phyloP scores from a whole-genome alignment of 2,888 invertebrate genomes.

The Apeira syringaria region DNA sequence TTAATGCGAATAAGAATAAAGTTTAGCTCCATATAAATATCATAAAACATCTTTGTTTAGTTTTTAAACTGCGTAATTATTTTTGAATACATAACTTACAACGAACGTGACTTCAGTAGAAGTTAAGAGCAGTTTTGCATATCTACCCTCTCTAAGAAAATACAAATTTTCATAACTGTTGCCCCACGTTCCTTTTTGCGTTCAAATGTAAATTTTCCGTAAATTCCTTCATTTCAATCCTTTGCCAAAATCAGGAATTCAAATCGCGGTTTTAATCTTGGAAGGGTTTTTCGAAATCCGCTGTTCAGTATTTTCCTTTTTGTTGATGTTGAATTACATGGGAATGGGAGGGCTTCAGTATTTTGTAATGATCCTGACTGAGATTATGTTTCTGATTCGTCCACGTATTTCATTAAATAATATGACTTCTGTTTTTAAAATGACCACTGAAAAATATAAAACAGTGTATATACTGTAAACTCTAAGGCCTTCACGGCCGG shows the following conservation, averaged over 20 bases:
- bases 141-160: conserved; percentile 32
- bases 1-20: too few relatives aligned
- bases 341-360: conserved; percentile 4
- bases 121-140: conserved; percentile 30
- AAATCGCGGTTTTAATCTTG: conserved; percentile 33
- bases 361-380: conserved; percentile 6
- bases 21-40: too few relatives aligned
- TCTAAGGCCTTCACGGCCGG: too few relatives aligned
- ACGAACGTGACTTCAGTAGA: too few relatives aligned
- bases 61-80: too few relatives aligned
- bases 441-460: too few relatives aligned
- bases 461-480: too few relatives aligned
- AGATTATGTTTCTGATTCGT: too few relatives aligned
- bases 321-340: conserved; percentile 14
- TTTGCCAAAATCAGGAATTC: conserved; percentile 51
- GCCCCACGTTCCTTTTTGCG: conserved; percentile 40
- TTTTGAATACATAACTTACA: too few relatives aligned
- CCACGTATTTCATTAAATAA: too few relatives aligned
- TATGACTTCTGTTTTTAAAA: too few relatives aligned
- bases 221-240: conserved; percentile 53
- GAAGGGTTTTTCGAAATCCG: conserved; percentile 18
- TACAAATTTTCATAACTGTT: conserved; percentile 55
- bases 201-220: conserved; percentile 49
- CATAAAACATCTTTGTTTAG: too few relatives aligned
- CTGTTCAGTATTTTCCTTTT: conserved; percentile 17